These are phyloP conservation scores for Eucera pruinosa DNA, from an alignment of 2,888 invertebrate genomes.

Conservation along the genomic window DNA sequence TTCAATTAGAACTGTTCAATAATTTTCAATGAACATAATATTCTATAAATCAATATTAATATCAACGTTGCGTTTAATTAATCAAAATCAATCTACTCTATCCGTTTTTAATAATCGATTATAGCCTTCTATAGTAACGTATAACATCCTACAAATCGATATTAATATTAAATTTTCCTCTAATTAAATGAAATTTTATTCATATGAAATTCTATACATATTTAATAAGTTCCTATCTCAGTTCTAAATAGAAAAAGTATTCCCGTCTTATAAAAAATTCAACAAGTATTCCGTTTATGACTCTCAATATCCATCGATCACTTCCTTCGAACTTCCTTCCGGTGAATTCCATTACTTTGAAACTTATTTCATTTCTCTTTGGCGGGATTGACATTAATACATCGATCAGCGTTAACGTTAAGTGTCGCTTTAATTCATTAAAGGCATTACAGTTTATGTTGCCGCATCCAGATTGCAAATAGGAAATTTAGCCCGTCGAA, in stretches of 20 bases:
- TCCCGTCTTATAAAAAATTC: not conserved
- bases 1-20: too few relatives aligned
- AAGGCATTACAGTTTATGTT: not conserved
- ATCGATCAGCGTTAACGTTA: conserved; percentile 4
- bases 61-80: too few relatives aligned
- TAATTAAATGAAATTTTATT: too few relatives aligned
- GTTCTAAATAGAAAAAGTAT: not conserved
- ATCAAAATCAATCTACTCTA: too few relatives aligned
- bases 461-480: conserved; percentile 8
- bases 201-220: not conserved
- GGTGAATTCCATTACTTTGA: not conserved
- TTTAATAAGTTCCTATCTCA: not conserved
- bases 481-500: conserved; percentile 14
- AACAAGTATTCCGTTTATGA: not conserved
- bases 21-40: too few relatives aligned
- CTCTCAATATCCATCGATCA: not conserved
- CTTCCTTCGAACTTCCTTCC: not conserved
- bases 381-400: not conserved
- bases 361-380: not conserved
- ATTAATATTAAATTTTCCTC: too few relatives aligned
- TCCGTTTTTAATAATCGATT: too few relatives aligned
- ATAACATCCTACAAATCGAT: too few relatives aligned
- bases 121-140: too few relatives aligned
- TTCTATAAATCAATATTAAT: too few relatives aligned
- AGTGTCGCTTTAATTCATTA: conserved; percentile 24